These are phyloP conservation scores for Colaptes auratus DNA, from an alignment of 2,113 vertebrate genomes.

Conservation along the genomic window DNA sequence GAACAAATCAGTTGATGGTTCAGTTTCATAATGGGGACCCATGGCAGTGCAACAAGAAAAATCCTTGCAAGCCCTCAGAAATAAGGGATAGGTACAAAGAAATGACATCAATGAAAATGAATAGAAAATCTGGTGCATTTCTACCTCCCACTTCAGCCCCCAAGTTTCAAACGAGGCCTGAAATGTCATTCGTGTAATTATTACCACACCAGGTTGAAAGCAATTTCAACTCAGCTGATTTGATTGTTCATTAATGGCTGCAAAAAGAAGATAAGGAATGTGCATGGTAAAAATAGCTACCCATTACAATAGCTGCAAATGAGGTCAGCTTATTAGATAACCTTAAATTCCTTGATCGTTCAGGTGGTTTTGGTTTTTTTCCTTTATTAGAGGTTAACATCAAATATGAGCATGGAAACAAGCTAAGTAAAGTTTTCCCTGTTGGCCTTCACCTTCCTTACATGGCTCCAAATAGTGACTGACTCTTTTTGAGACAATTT, in stretches of 20 bases:
- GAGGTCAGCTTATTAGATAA: conserved; percentile 44
- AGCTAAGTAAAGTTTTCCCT: not conserved
- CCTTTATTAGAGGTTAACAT: conserved; percentile 7
- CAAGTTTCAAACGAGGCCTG: conserved; percentile 54
- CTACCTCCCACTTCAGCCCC: conserved; percentile 1
- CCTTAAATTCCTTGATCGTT: conserved; percentile 1
- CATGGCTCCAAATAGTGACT: not conserved
- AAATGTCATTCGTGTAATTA: conserved; percentile 78
- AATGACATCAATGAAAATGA: not conserved
- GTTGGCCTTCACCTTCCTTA: not conserved
- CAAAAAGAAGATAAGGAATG: conserved; percentile 68
- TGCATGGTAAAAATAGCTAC: conserved; percentile 1
- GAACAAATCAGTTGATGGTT: not conserved
- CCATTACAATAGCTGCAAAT: conserved; percentile 22
- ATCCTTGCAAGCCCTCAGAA: not conserved
- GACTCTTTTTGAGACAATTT: not conserved
- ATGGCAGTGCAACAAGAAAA: conserved; percentile 29
- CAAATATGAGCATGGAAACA: not conserved
- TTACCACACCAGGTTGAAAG: conserved; percentile 62
- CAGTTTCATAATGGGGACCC: not conserved
- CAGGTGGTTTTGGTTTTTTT: not conserved
- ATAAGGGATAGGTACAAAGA: not conserved
- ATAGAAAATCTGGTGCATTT: conserved; percentile 32
- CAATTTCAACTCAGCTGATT: conserved; percentile 62
- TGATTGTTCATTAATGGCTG: conserved; percentile 71